Percentiles rank a stretch among this genome's conserved stretches.
Conservation (phyloP, 2,888 invertebrate species). For the Entomobrya proxima region DNA sequence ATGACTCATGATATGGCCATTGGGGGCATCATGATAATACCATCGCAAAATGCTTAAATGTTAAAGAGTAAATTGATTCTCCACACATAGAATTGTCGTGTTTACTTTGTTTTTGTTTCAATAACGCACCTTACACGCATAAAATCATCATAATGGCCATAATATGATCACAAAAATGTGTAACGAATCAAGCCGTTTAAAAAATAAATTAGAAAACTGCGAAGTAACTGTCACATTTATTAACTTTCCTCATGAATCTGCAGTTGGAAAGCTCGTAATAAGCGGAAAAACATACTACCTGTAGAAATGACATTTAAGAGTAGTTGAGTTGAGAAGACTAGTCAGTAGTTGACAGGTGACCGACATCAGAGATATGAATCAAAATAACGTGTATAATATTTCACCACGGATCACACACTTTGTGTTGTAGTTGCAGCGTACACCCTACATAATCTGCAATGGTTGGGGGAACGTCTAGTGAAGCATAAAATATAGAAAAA, state of each 20-base stretch:
- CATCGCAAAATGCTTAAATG: conserved; percentile 18
- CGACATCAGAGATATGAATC: too few relatives aligned
- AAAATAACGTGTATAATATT: too few relatives aligned
- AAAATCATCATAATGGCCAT: conserved; percentile 30
- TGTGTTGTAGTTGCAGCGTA: too few relatives aligned
- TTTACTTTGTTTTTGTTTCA: neutral
- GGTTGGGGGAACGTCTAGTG: too few relatives aligned
- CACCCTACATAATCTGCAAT: too few relatives aligned
- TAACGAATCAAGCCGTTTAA: conserved; percentile 6
- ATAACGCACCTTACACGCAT: neutral
- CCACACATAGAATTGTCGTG: conserved; percentile 39
- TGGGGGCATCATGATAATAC: conserved; percentile 61
- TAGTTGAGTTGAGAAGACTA: too few relatives aligned
- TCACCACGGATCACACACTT: too few relatives aligned
- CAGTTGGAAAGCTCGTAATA: neutral
- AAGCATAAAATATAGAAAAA: too few relatives aligned
- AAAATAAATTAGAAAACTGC: conserved; percentile 16
- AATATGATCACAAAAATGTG: conserved; percentile 20
- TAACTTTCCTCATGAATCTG: conserved; percentile 1
- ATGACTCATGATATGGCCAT: conserved; percentile 62
- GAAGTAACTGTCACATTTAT: conserved; percentile 49
- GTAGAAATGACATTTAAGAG: neutral
- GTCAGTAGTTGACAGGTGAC: too few relatives aligned
- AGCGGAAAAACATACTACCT: neutral
- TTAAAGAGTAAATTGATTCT: conserved; percentile 55